Conservation (phyloP, 2,797 vertebrate genomes). For the Paramormyrops hopkinsi region DNA sequence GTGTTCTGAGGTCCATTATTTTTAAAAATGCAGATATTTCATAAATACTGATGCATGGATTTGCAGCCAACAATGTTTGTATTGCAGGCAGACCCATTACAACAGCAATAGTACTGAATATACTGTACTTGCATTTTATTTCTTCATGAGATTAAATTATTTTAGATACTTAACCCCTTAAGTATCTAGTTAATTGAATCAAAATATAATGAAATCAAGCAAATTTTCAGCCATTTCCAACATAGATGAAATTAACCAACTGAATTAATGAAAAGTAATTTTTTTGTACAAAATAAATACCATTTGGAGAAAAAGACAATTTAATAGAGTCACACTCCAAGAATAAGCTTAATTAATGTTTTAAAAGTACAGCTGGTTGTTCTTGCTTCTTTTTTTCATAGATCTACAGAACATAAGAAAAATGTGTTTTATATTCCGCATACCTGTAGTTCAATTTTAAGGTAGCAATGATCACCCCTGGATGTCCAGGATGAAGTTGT, state of each 20-base stretch:
- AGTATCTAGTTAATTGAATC: neutral
- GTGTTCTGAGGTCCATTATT: neutral
- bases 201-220: neutral
- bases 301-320: neutral
- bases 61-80: neutral
- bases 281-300: neutral
- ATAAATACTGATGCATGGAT: neutral
- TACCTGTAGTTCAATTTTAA: neutral
- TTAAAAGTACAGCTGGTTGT: neutral
- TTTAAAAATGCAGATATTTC: neutral
- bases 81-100: neutral
- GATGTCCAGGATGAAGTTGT: neutral
- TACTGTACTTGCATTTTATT: neutral
- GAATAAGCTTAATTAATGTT: neutral
- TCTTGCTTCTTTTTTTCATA: neutral
- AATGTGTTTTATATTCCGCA: neutral
- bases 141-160: neutral
- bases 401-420: neutral
- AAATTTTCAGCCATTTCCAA: neutral
- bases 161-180: neutral
- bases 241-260: neutral
- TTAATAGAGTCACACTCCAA: neutral
- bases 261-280: neutral
- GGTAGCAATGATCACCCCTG: neutral
- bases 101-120: neutral